phyloP scores from a whole-genome alignment of 2,113 vertebrate genomes.

The Shinisaurus crocodilurus region DNA sequence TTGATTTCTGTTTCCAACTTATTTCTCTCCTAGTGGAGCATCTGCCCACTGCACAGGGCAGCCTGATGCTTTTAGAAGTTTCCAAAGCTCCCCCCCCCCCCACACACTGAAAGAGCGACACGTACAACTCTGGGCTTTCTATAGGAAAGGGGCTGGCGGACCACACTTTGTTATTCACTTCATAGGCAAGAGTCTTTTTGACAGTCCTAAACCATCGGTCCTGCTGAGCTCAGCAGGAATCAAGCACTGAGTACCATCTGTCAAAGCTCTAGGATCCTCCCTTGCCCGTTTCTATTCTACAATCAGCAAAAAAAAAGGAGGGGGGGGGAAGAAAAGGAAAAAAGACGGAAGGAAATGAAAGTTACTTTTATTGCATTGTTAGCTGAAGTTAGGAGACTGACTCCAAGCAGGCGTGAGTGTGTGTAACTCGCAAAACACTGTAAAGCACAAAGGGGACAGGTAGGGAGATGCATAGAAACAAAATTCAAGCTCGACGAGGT shows the following conservation, averaged over 20 bases:
- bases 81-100: slow-evolving; percentile 51
- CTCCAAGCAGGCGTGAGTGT: slow-evolving; percentile 62
- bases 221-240: slow-evolving; percentile 95
- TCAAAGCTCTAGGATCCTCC: slow-evolving; percentile 84
- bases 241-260: slow-evolving; percentile 96
- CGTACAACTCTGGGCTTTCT: slow-evolving; percentile 87
- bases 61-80: slow-evolving; percentile 60
- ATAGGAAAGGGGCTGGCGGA: slow-evolving; percentile 89
- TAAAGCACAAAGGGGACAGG: background rate
- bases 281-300: slow-evolving; percentile 62
- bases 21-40: slow-evolving; percentile 61
- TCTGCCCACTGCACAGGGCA: slow-evolving; percentile 44
- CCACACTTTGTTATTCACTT: slow-evolving; percentile 93
- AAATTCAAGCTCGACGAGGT: no score
- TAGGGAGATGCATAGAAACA: background rate
- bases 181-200: slow-evolving; percentile 96
- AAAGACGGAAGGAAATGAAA: slow-evolving; percentile 61
- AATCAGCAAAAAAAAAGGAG: slow-evolving; percentile 58
- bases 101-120: slow-evolving; percentile 67
- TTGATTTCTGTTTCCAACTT: slow-evolving; percentile 56
- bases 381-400: slow-evolving; percentile 59
- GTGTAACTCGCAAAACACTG: slow-evolving; percentile 41
- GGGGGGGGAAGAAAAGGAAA: slow-evolving; percentile 55
- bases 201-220: slow-evolving; percentile 95
- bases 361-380: slow-evolving; percentile 60